phyloP scores from a whole-genome alignment of 2,797 vertebrate species.

The Bradypodion pumilum region DNA sequence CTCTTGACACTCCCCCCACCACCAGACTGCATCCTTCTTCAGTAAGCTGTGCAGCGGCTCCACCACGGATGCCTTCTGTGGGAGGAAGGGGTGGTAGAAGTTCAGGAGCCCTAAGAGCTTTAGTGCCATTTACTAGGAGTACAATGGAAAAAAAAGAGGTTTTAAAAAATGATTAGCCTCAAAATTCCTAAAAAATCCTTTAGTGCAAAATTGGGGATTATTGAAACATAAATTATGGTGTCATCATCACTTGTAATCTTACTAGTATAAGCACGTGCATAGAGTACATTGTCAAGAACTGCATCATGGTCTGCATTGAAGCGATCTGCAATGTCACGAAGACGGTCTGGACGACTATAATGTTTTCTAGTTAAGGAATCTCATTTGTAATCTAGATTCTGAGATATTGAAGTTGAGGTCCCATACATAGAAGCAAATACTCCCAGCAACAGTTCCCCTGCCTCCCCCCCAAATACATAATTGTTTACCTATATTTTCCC shows the following conservation, averaged over 20 bases:
- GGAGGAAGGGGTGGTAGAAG: no score
- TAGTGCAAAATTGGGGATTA: slow-evolving; percentile 4
- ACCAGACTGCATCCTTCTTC: no score
- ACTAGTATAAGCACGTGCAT: slow-evolving; percentile 97
- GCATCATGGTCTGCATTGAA: slow-evolving; percentile 94
- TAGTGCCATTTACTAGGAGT: neutral
- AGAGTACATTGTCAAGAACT: slow-evolving; percentile 96
- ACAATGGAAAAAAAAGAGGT: neutral
- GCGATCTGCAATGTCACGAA: slow-evolving; percentile 92
- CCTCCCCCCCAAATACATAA: neutral
- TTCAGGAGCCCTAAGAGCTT: no score
- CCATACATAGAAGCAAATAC: neutral
- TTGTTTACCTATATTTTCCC: no score
- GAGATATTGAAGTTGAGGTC: slow-evolving; percentile 25
- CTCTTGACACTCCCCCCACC: no score
- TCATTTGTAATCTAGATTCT: neutral
- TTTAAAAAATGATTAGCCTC: neutral
- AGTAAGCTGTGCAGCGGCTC: no score
- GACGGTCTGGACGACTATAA: slow-evolving; percentile 91
- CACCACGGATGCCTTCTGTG: no score
- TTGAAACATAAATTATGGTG: neutral
- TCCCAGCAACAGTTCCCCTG: no score
- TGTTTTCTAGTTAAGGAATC: slow-evolving; percentile 72
- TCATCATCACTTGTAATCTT: slow-evolving; percentile 56
- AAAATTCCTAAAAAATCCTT: slow-evolving; percentile 5